Conservation (phyloP, 2,888 invertebrate species). For the Halocaridina rubra region DNA sequence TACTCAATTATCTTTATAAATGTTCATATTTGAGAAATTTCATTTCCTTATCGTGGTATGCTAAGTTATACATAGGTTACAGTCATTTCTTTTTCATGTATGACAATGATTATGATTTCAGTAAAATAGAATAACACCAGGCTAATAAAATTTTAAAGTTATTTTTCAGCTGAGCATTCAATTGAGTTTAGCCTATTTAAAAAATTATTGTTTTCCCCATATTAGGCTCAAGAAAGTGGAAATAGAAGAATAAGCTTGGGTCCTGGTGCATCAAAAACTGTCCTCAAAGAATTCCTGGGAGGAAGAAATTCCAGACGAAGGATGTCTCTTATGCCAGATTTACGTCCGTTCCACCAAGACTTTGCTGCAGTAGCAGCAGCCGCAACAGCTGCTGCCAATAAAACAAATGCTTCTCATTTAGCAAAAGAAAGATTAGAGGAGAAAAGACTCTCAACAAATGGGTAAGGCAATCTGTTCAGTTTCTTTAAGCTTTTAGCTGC, state of each 20-base stretch:
- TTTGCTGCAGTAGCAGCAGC: background rate
- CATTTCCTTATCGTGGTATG: too few relatives aligned
- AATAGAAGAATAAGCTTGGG: constrained; percentile 7
- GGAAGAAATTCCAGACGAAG: constrained; percentile 6
- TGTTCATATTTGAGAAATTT: too few relatives aligned
- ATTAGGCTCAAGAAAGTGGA: background rate
- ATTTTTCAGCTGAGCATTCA: too few relatives aligned
- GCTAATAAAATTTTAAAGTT: background rate
- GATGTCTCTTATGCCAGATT: constrained; percentile 33
- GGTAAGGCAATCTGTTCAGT: too few relatives aligned
- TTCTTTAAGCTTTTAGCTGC: too few relatives aligned
- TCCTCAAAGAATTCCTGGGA: background rate
- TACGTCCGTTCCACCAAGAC: constrained; percentile 27
- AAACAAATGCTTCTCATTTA: background rate
- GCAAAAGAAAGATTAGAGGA: background rate
- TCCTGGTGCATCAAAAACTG: background rate
- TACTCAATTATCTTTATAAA: too few relatives aligned
- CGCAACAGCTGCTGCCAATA: constrained; percentile 10
- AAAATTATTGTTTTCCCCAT: background rate
- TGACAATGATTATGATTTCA: background rate
- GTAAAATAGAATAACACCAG: background rate
- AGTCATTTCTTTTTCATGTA: background rate
- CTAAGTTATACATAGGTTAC: too few relatives aligned
- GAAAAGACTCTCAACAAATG: background rate
- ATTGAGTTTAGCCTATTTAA: too few relatives aligned